Base-by-base conservation (phyloP, 2,888 invertebrate species). In the Corythucha ciliata region DNA sequence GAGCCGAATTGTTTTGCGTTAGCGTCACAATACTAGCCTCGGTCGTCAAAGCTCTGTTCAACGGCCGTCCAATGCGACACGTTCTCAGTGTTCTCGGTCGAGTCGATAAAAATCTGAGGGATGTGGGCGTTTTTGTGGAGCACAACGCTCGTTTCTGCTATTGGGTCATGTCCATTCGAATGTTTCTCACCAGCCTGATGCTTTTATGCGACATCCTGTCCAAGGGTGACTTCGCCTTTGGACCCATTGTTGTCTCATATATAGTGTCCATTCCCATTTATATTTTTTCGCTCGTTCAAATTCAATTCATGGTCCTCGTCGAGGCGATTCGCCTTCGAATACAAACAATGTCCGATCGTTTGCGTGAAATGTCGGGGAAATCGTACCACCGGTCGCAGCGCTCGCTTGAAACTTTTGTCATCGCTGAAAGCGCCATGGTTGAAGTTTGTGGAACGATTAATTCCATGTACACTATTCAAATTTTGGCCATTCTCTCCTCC, bases 381-480 rank as follows among this genome's bases (percentile, higher is more conserved):
- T 14, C 20, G 14, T 51, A 46, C 21, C 8, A 22, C 18, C 34
- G 33, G 8, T 44, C 44, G 22, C 39, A 29, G 14, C 32, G 26
- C 18, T 45, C 40, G 12, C 40, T 53, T 10, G 34, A 53, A 14
- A 33, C 26, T 12, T 42, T 56, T 18, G 39, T 51, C 18, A 42
- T 42, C 3, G 37, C 46, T 2, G 48, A 51, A 26, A 51, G 53
- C 14, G 47, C 47, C 10, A 45, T 56, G 2, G 50, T 48, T 1
- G 50, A 49, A 22, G 36, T 44, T 12, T 54, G 56, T 25, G 33
- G 44, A n/a, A 33, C 44, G 6, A 37, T 56, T 3, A 54, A 54
- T 26, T 42, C 39, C 16, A 39, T 56, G 3, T 56, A 56, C 39
- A 41, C 53, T 3, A 41, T 49, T n/a, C 56, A 56, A 29, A 56